Conservation (phyloP, 2,113 vertebrate genomes). For the Cyanoliseus patagonus region DNA sequence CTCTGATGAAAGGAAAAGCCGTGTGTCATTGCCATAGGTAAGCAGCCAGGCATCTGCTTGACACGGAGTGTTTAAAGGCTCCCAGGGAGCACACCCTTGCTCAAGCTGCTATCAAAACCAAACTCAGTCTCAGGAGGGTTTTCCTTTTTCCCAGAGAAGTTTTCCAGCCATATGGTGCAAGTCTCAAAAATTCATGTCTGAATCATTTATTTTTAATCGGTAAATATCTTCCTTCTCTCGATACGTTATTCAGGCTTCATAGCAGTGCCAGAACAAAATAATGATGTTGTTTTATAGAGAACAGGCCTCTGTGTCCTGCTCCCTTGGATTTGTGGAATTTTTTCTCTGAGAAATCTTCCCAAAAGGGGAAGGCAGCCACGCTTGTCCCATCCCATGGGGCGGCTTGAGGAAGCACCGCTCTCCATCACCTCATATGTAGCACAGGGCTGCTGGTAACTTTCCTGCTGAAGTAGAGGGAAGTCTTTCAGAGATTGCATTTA, state of each 20-base stretch:
- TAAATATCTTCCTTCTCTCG: constrained; percentile 20
- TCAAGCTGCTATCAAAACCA: background rate
- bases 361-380: accelerated
- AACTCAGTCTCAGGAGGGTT: background rate
- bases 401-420: background rate
- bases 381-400: accelerated
- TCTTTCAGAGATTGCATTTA: background rate
- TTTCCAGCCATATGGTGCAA: constrained; percentile 19
- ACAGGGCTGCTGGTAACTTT: background rate
- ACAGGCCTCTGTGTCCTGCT: background rate
- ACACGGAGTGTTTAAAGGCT: background rate
- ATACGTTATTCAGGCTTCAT: background rate
- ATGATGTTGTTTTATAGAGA: background rate
- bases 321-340: background rate
- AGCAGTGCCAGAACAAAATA: background rate
- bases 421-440: background rate
- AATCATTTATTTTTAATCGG: constrained; percentile 47
- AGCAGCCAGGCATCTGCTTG: constrained; percentile 22
- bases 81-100: background rate
- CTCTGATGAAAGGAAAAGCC: background rate
- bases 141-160: background rate
- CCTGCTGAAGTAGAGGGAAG: background rate
- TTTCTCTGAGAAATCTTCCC: background rate
- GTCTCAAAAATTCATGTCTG: background rate
- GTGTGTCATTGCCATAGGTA: background rate